Evolutionary conservation across 37 sponge, comb jelly and placozoan species (phyloP), one percentile per base, ranked within the genome.

Genomic region (Corticium candelabrum): DNA sequence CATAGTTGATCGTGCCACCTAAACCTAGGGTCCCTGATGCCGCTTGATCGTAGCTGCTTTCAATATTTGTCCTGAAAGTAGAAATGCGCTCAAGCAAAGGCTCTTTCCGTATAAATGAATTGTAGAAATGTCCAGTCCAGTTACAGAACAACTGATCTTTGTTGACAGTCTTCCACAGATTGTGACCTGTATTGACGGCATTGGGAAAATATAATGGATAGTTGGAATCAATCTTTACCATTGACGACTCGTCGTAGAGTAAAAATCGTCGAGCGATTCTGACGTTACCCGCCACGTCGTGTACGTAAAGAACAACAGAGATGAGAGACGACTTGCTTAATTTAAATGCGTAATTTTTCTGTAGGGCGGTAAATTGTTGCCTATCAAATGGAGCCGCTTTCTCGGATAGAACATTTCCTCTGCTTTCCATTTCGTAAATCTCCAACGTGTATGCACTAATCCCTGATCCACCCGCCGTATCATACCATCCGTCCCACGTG

Each of bases 401-500:
- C 62, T 50, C 62, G 62, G 15, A 11, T 11, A 50, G 62, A 50
- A 21, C 21, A 11, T 27, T 11, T 21, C 62, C 62, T 50, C 21
- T 50, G 15, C 21, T 21, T 11, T 27, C 62, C 15, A 50, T 21
- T 50, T 50, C 21, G 62, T 50, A 50, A 50, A 50, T 21, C 15
- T 50, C 62, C 62, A 50, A 50, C 11, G 21, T 27, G 62, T 50
- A 50, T 11, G 62, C 62, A 21, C 21, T 21, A 21, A 50, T 50
- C 21, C 62, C 85, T 0, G 91, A 74, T 50, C 62, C 62, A 21
- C 62, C 62, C 36, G 91, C 87, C 4, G 40, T 37, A 69, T 90
- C 91, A 0, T 2, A 32, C 87, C 87, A 90, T 7, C 91, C 91
- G 0, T 87, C 87, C 91, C 91, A 90, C 37, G 31, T 0, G 2